Evolutionary conservation across 2,797 vertebrate species (phyloP).

Genomic region (Clarias pachynema): DNA sequence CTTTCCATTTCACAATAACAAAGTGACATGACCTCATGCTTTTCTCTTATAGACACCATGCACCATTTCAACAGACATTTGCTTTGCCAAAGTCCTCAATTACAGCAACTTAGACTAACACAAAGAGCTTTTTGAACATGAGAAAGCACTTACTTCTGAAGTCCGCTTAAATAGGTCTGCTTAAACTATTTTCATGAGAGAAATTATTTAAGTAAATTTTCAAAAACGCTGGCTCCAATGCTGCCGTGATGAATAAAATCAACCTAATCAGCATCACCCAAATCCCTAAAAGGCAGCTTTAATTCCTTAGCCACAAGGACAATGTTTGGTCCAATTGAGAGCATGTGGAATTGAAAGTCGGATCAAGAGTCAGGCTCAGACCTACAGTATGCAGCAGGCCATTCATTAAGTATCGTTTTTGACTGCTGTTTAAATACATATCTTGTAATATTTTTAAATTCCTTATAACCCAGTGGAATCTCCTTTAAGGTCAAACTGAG

Average conservation of each 20-base stretch:
- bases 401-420: neutral
- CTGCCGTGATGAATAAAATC: conserved; percentile 55
- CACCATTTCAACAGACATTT: conserved; percentile 51
- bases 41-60: conserved; percentile 32
- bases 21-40: conserved; percentile 53
- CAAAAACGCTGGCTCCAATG: conserved; percentile 45
- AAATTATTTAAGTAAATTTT: conserved; percentile 54
- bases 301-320: conserved; percentile 51
- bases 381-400: too few species aligned
- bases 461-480: neutral
- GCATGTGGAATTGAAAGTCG: conserved; percentile 20
- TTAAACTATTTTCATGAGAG: conserved; percentile 59
- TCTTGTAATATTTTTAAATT: neutral
- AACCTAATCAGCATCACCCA: conserved; percentile 56
- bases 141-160: conserved; percentile 11
- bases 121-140: conserved; percentile 15
- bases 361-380: conserved; percentile 26
- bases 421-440: neutral
- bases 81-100: conserved; percentile 46
- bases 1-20: conserved; percentile 47
- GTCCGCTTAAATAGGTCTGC: conserved; percentile 42
- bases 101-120: conserved; percentile 24
- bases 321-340: conserved; percentile 37
- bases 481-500: neutral
- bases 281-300: conserved; percentile 57